These are phyloP conservation scores for Ectropis crepuscularia DNA, from an alignment of 2,888 invertebrate genomes.

Conservation along the genomic window DNA sequence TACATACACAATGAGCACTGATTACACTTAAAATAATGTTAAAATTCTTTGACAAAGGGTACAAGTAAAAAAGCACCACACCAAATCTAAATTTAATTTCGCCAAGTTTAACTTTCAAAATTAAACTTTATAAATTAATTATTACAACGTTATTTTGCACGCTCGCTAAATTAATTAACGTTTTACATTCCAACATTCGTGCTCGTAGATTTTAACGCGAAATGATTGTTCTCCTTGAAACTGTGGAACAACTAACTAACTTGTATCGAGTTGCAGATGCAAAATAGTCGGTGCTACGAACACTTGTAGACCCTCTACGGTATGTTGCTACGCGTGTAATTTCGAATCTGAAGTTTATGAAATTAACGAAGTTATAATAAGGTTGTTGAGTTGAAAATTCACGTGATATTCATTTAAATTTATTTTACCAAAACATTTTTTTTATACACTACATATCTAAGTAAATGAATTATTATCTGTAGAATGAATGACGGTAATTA, in stretches of 20 bases:
- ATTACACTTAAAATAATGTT: too few relatives aligned
- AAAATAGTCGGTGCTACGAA: constrained; percentile 35
- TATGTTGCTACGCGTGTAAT: constrained; percentile 38
- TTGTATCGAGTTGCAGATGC: constrained; percentile 29
- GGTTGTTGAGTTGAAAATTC: constrained; percentile 16
- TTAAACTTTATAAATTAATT: neutral
- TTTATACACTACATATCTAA: too few relatives aligned
- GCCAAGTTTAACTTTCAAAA: neutral
- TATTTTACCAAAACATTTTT: neutral
- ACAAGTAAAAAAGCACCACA: too few relatives aligned
- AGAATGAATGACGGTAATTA: too few relatives aligned
- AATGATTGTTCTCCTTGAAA: constrained; percentile 28
- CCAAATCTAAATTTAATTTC: too few relatives aligned
- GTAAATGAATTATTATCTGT: too few relatives aligned
- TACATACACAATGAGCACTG: too few relatives aligned
- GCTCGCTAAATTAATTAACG: constrained; percentile 3
- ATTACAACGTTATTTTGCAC: neutral
- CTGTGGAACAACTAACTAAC: constrained; percentile 37
- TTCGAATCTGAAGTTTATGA: constrained; percentile 31
- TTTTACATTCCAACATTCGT: constrained; percentile 12
- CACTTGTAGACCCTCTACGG: constrained; percentile 37
- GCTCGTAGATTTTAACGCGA: constrained; percentile 25
- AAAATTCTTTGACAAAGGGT: too few relatives aligned
- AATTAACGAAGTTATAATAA: constrained; percentile 40
- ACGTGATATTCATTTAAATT: neutral